Percentiles rank a stretch among this genome's conserved stretches.
phyloP scores from a whole-genome alignment of 2,888 invertebrate species.

The Rapana venosa region DNA sequence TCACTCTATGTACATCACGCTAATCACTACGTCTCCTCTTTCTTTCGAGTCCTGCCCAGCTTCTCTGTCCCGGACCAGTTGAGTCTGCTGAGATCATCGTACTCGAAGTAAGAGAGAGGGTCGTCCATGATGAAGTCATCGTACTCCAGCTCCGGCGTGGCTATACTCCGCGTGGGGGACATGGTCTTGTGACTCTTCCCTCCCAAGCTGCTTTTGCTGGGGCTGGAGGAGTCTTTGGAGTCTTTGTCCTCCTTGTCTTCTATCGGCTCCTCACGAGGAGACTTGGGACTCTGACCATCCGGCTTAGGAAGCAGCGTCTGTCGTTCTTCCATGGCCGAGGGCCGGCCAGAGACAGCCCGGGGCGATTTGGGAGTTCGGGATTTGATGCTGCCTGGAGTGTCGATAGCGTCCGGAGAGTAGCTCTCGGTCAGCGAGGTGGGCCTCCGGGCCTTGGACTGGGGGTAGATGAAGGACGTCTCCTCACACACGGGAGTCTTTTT shows the following conservation, averaged over 20 bases:
- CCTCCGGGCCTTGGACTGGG: conserved; percentile 59
- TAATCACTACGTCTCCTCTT: conserved; percentile 7
- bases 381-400: neutral
- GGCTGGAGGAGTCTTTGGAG: conserved; percentile 51
- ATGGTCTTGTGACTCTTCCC: conserved; percentile 60
- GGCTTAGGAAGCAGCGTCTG: conserved; percentile 69
- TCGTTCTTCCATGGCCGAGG: conserved; percentile 56
- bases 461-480: conserved; percentile 65
- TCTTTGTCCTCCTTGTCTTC: conserved; percentile 40
- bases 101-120: conserved; percentile 72
- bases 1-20: neutral
- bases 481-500: conserved; percentile 37
- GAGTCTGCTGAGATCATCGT: conserved; percentile 66
- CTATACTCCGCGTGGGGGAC: conserved; percentile 68
- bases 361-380: conserved; percentile 36
- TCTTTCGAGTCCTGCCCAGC: conserved; percentile 54
- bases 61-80: conserved; percentile 70
- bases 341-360: neutral
- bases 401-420: conserved; percentile 51
- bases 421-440: conserved; percentile 69
- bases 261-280: conserved; percentile 55
- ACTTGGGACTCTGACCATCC: conserved; percentile 72
- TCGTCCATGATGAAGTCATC: conserved; percentile 74
- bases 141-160: conserved; percentile 71
- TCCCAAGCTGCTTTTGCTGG: conserved; percentile 56